Percentiles rank a stretch among this genome's conserved stretches.
Evolutionary conservation across 2,113 vertebrate genomes (phyloP).

Genomic region (Hystrix cristata): DNA sequence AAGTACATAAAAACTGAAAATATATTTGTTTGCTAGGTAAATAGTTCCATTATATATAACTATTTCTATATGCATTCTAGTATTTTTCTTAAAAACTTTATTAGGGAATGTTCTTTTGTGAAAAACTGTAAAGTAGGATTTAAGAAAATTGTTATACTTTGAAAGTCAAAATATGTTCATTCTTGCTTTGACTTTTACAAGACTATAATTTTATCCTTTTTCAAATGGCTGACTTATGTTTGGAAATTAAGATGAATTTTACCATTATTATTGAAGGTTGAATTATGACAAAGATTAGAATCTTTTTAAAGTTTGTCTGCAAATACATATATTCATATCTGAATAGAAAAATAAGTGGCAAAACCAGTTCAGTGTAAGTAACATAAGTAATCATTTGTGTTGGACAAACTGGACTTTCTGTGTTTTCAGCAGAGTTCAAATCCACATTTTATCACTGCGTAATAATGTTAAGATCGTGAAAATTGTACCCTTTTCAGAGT

Average conservation of each 20-base stretch:
- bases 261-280: not conserved
- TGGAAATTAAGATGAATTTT: constrained; percentile 44
- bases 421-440: constrained; percentile 62
- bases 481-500: not conserved
- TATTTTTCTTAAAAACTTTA: constrained; percentile 36
- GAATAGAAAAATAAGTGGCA: constrained; percentile 79
- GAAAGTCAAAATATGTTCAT: constrained; percentile 29
- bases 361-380: constrained; percentile 66
- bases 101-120: not conserved
- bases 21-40: not conserved
- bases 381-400: constrained; percentile 79
- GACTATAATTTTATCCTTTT: constrained; percentile 27
- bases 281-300: not conserved
- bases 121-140: constrained; percentile 2
- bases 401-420: constrained; percentile 70
- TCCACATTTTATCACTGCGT: not conserved
- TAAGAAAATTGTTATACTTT: constrained; percentile 20
- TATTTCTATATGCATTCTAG: not conserved
- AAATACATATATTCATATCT: constrained; percentile 44
- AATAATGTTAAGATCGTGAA: not conserved
- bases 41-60: not conserved
- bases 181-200: constrained; percentile 54
- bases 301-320: constrained; percentile 23
- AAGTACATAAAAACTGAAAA: constrained; percentile 7
- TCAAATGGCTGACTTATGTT: not conserved